Evolutionary conservation across 2,113 vertebrate species (phyloP).

Genomic region (Lophochroa leadbeateri): DNA sequence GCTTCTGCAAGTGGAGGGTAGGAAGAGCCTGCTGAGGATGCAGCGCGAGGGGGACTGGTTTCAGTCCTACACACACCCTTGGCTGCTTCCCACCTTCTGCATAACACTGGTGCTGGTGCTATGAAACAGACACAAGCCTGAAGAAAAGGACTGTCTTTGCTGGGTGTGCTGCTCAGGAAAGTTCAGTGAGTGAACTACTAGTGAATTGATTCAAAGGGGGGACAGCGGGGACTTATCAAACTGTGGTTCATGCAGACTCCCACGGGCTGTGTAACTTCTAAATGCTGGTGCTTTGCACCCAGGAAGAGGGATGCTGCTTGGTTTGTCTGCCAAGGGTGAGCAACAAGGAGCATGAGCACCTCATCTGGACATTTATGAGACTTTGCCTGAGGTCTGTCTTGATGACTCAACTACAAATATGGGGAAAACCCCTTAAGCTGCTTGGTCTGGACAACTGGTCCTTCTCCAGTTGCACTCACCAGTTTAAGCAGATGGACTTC

Average conservation of each 20-base stretch:
- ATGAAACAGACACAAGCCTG: background rate
- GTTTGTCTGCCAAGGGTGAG: background rate
- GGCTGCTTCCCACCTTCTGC: background rate
- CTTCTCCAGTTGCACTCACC: background rate
- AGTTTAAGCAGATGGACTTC: background rate
- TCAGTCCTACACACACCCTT: background rate
- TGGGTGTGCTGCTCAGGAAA: background rate
- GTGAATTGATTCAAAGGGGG: fast-evolving
- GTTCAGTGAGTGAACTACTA: background rate
- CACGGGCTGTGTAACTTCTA: background rate
- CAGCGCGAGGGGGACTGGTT: background rate
- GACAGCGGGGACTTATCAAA: background rate
- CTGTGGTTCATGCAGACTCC: background rate
- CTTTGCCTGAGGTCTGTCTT: background rate
- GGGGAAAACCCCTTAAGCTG: background rate
- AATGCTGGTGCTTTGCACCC: fast-evolving
- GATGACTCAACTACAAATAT: background rate
- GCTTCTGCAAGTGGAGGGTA: background rate
- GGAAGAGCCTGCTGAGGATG: background rate
- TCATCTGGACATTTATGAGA: background rate
- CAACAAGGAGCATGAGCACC: background rate
- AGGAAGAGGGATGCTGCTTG: background rate
- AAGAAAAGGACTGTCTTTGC: background rate
- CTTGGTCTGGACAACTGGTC: background rate
- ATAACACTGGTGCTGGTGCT: fast-evolving